phyloP scores from a whole-genome alignment of 2,888 invertebrate genomes.

The Orgyia antiqua region DNA sequence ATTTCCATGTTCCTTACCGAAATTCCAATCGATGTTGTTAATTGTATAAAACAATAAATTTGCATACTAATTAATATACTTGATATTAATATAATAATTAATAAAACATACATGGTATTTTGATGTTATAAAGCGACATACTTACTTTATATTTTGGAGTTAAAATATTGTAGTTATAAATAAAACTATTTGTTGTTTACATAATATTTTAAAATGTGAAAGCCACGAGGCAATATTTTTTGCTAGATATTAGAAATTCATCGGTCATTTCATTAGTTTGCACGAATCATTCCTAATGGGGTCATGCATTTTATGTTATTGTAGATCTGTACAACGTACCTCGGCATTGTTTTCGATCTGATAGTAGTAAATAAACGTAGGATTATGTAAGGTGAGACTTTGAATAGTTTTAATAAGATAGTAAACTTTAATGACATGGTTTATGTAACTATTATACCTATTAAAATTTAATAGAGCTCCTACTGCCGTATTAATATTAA shows the following conservation, averaged over 20 bases:
- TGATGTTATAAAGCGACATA: conserved; percentile 25
- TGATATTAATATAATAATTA: too few relatives aligned
- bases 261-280: conserved; percentile 76
- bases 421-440: too few relatives aligned
- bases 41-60: too few relatives aligned
- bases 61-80: too few relatives aligned
- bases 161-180: conserved; percentile 23
- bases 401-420: too few relatives aligned
- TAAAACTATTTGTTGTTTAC: conserved; percentile 18
- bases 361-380: conserved; percentile 5
- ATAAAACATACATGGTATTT: conserved; percentile 26
- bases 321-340: conserved; percentile 16
- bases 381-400: conserved; percentile 16
- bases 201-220: conserved; percentile 22
- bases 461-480: too few relatives aligned
- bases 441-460: too few relatives aligned
- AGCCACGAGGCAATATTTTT: conserved; percentile 38
- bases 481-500: too few relatives aligned
- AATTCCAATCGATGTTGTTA: conserved; percentile 32
- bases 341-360: too few relatives aligned
- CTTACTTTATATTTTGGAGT: conserved; percentile 15
- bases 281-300: conserved; percentile 81
- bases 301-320: conserved; percentile 42
- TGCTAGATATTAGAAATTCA: conserved; percentile 42
- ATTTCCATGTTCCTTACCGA: conserved; percentile 30